Evolutionary conservation across 2,888 invertebrate genomes (phyloP).

Genomic region (Megaustenia siamemsis): DNA sequence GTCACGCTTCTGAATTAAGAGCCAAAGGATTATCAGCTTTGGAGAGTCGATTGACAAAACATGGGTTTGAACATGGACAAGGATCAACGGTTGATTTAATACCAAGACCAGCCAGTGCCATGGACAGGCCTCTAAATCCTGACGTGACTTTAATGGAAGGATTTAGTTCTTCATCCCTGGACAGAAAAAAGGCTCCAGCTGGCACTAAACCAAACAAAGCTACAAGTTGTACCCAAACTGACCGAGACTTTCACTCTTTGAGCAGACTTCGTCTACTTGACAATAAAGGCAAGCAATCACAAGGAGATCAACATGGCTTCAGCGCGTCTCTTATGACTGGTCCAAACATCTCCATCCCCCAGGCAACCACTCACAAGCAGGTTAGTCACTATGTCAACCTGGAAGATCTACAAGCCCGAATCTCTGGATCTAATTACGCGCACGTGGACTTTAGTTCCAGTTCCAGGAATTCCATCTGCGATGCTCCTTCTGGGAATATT

Average conservation of each 20-base stretch:
- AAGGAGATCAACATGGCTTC: constrained; percentile 2
- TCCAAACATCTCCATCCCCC: constrained; percentile 79
- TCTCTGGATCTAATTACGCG: constrained; percentile 59
- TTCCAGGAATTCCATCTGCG: constrained; percentile 52
- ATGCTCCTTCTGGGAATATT: constrained; percentile 54
- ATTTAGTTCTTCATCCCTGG: constrained; percentile 72
- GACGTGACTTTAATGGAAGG: constrained; percentile 62
- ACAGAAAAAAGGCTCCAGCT: constrained; percentile 82
- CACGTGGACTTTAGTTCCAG: constrained; percentile 64
- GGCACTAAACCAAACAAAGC: constrained; percentile 81
- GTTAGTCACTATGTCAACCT: constrained; percentile 62
- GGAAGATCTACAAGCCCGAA: constrained; percentile 60
- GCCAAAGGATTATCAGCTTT: constrained; percentile 54
- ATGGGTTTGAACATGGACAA: constrained; percentile 64
- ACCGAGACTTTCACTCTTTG: constrained; percentile 74
- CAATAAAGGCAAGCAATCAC: constrained; percentile 66
- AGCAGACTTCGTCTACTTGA: constrained; percentile 75
- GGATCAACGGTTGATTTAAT: constrained; percentile 50
- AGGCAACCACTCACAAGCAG: constrained; percentile 70
- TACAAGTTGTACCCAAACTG: constrained; percentile 69
- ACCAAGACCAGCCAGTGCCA: constrained; percentile 65
- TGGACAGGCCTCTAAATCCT: constrained; percentile 55
- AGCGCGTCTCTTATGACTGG: constrained; percentile 67
- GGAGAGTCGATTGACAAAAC: constrained; percentile 69
- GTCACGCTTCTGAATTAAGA: constrained; percentile 53